Base-by-base conservation (phyloP, 1,140 invertebrate species). In the Drosophila kohkoa region DNA sequence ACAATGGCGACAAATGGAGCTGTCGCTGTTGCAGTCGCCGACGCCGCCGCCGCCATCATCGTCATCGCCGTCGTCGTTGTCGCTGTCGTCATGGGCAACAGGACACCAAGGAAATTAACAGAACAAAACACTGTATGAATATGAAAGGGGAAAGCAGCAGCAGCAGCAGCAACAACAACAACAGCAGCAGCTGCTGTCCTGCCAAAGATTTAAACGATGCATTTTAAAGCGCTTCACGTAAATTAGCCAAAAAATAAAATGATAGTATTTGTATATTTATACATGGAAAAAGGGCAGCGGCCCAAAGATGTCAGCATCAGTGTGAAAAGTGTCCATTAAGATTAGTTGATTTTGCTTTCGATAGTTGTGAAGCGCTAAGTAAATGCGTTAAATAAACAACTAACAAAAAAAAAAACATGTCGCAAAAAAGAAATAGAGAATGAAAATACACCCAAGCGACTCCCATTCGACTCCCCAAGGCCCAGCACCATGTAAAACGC, bases 271-370 rank as follows among this genome's bases (percentile, higher is more conserved):
- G 41, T 63, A 25, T 75, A 71, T 64, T 60, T 58, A 54, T 41
- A 51, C 16, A 55, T 58, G 48, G 41, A 13, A 77, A 77, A 76
- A 79, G 67, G 67, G 51, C 30, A 77, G 65, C 72, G 57, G 49
- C 46, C 45, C 63, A 60, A 63, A 77, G 60, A 67, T 77, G 82
- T 82, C 82, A 82, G 79, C 68, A 68, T 86, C 82, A 87, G 79
- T 75, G 81, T 51, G 69, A 78, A 79, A 80, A 87, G 79, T 83
- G 83, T 88, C 83, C 83, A 87, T 87, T 87, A 87, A 83, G 83
- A 82, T 87, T 87, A 88, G 83, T 87, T 88, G 83, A 87, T 88
- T 87, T 87, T 87, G 80, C 70, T 69, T 83, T 80, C 83, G 83
- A 87, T 88, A 82, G 77, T 82, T 88, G 49, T 80, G 60, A 58